Base-by-base conservation (phyloP, 2,797 vertebrate genomes). In the Parambassis ranga region DNA sequence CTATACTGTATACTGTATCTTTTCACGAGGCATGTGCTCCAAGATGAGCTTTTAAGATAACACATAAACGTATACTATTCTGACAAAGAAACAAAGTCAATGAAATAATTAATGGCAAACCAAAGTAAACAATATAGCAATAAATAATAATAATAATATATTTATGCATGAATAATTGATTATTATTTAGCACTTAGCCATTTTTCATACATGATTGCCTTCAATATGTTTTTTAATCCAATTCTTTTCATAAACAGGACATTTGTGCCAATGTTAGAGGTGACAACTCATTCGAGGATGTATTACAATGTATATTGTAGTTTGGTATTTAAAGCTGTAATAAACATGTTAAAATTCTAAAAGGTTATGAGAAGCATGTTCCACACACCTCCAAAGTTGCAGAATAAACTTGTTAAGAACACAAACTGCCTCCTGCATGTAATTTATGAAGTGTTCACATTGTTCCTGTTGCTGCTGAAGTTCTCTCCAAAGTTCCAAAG, bases 401-500 rank as follows among this genome's bases (percentile, higher is more conserved):
- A 42, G 27, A 65, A 65, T 71, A 58, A 81, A 77, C 26, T 37
- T 22, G 23, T 61, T 24, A 51, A 47, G 37, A 49, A 69, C 33
- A 59, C 64, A 62, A 74, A 46, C 11, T 24, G 37, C 57, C 38
- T 5, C 4, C 10, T 18, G 35, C 16, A 11, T 38, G 33, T 48
- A 37, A 44, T 62, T 65, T 62, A 61, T 50, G 26, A 77, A 67
- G 28, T 39, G 28, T 64, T 60, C 51, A 31, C 26, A 69, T 60
- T 74, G 47, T 65, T 48, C 20, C 46, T 1, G 32, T 49, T 49
- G 41, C 66, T 39, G 15, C 62, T 47, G 22, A 75, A 75, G 39
- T 65, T 69, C 53, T 38, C 61, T 48, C 58, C 15, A 59, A 49
- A 65, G 78, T 72, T 77, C 52, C 57, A 63, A 75, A 76, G 74